Evolutionary conservation across 2,888 invertebrate species (phyloP).

Genomic region (Folsomia manolachei): DNA sequence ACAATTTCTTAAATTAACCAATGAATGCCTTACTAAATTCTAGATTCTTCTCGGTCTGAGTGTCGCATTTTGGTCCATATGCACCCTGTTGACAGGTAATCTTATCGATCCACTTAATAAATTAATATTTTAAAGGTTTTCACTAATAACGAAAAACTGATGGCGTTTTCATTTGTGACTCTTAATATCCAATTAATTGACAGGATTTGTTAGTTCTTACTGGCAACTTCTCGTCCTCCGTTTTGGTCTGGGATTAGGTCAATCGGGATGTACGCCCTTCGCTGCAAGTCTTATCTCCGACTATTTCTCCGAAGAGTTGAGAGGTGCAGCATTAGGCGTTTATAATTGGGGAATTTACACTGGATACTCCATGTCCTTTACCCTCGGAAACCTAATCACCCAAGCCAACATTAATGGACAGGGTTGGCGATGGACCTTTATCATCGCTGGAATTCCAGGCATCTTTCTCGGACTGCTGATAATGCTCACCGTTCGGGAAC

Average conservation of each 20-base stretch:
- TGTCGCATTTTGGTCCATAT: conserved; percentile 45
- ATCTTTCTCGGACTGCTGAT: conserved; percentile 53
- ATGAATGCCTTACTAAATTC: no score
- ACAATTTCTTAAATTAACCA: no score
- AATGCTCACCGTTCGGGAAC: conserved; percentile 54
- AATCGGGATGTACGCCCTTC: conserved; percentile 47
- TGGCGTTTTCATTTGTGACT: no score
- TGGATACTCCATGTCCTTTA: conserved; percentile 56
- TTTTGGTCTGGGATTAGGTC: conserved; percentile 48
- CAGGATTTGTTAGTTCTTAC: conserved; percentile 44
- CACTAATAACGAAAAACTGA: no score
- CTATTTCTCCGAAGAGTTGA: conserved; percentile 40
- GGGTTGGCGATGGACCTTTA: conserved; percentile 56
- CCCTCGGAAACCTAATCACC: conserved; percentile 54
- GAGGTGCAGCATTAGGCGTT: conserved; percentile 55
- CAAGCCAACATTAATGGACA: conserved; percentile 49
- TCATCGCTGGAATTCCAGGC: conserved; percentile 55
- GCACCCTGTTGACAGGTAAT: conserved; percentile 41
- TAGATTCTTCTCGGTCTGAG: conserved; percentile 44
- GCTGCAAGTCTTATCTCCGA: conserved; percentile 46
- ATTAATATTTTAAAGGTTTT: no score
- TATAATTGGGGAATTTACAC: conserved; percentile 47
- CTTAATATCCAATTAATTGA: no score
- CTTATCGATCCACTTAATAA: no score
- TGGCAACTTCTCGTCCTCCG: conserved; percentile 46